phyloP scores from a whole-genome alignment of 2,888 invertebrate genomes.

The Drosophila kuntzei region DNA sequence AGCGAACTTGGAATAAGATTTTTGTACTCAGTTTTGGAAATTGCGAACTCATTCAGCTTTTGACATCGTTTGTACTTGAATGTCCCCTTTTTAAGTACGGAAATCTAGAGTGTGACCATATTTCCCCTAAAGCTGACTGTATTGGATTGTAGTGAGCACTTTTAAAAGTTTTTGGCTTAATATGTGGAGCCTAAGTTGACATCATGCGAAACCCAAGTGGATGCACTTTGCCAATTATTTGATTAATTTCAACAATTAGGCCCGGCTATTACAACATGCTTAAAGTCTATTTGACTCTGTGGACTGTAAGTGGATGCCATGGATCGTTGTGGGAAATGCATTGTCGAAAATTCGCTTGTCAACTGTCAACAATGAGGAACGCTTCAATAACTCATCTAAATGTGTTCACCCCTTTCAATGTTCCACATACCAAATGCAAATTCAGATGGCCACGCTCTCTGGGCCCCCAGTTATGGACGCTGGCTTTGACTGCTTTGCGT shows the following conservation, averaged over 20 bases:
- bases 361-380: slow-evolving; percentile 48
- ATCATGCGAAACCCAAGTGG: neutral
- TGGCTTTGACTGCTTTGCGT: slow-evolving; percentile 68
- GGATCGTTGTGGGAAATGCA: slow-evolving; percentile 5
- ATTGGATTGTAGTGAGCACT: neutral
- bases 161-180: too few relatives aligned
- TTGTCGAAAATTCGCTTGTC: slow-evolving; percentile 49
- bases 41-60: too few relatives aligned
- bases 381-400: slow-evolving; percentile 62
- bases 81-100: too few relatives aligned
- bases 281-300: neutral
- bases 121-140: too few relatives aligned
- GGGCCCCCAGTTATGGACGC: slow-evolving; percentile 23
- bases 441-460: slow-evolving; percentile 36
- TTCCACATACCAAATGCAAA: slow-evolving; percentile 46
- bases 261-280: neutral
- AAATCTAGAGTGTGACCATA: too few relatives aligned
- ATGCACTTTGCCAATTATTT: neutral
- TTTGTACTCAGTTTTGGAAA: too few relatives aligned
- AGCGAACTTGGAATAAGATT: too few relatives aligned
- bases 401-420: slow-evolving; percentile 44
- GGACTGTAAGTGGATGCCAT: slow-evolving; percentile 14
- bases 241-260: neutral
- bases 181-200: neutral
- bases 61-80: too few relatives aligned